Evolutionary conservation across 1,140 invertebrate species (phyloP), one percentile per base, ranked within the genome.

Genomic region (Drosophila micromelanica): DNA sequence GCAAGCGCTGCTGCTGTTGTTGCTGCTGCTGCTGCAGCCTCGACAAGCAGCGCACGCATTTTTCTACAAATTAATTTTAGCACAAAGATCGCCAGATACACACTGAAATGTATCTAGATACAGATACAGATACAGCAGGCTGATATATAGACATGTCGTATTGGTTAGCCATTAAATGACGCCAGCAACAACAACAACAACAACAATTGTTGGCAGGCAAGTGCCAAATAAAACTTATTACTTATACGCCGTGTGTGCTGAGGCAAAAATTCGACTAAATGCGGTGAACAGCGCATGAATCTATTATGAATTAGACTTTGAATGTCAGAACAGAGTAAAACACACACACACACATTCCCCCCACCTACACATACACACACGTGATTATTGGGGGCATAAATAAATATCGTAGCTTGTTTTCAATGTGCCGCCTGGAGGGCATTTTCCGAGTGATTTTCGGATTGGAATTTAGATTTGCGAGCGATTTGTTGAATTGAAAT

Each of bases 191-290:
- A 9, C 32, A 35, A 9, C 65, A 71, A 62, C 73, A 80, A 48
- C 73, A 69, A 42, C 60, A 70, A 62, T 52, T 27, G 60, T 85
- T 64, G 82, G 78, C 81, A 86, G 75, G 51, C 81, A 86, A 86
- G 82, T 86, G 82, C 82, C 82, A 89, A 86, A 86, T 86, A 86
- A 86, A 86, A 86, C 84, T 89, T 86, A 86, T 86, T 87, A 87
- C 82, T 86, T 87, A 86, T 86, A 86, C 82, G 84, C 82, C 82
- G 61, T 77, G 82, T 87, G 73, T 46, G 71, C 51, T 65, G 43
- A 55, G 49, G 63, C 71, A 49, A 17, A 38, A 51, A 51, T 49
- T 40, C 32, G n/a, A 48, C 42, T 35, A 20, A 64, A 43, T 42
- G 30, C 46, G 27, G n/a, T 43, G 46, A 37, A 67, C 38, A 57